These are phyloP conservation scores for Ariolimax columbianus DNA, from an alignment of 2,888 invertebrate species.

Conservation along the genomic window DNA sequence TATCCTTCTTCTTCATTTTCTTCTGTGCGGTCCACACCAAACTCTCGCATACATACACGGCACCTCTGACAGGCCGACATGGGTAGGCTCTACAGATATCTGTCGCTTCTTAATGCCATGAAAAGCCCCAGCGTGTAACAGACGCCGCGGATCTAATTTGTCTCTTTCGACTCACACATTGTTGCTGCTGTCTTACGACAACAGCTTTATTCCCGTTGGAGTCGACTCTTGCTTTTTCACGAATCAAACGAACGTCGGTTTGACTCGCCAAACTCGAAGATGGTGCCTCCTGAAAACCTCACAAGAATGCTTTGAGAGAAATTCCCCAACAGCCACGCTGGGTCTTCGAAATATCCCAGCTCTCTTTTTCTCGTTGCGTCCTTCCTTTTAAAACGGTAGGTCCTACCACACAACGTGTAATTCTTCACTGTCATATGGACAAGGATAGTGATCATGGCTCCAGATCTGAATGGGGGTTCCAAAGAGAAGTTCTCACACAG, in stretches of 20 bases:
- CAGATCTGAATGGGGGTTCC: conserved; percentile 6
- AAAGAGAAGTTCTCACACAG: neutral
- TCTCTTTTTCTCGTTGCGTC: neutral
- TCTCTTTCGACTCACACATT: conserved; percentile 32
- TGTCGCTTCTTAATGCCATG: conserved; percentile 13
- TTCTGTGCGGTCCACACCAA: too few relatives aligned
- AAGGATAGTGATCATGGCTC: neutral
- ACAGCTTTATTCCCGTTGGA: conserved; percentile 37
- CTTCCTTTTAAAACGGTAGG: neutral
- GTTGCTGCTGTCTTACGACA: conserved; percentile 34
- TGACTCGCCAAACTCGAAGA: conserved; percentile 42
- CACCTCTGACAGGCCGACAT: neutral
- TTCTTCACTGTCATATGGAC: conserved; percentile 19
- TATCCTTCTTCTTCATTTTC: too few relatives aligned
- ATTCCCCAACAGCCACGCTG: conserved; percentile 22
- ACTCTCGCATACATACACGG: too few relatives aligned
- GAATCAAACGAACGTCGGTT: conserved; percentile 40
- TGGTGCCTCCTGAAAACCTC: neutral
- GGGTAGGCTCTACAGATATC: neutral
- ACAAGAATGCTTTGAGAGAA: conserved; percentile 46
- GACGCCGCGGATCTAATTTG: conserved; percentile 44
- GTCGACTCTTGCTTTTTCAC: conserved; percentile 23
- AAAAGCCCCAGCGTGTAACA: conserved; percentile 34
- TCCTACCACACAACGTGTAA: conserved; percentile 28
- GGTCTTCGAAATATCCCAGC: neutral